phyloP scores from a whole-genome alignment of 2,113 vertebrate genomes.

The Ageneiosus marmoratus region DNA sequence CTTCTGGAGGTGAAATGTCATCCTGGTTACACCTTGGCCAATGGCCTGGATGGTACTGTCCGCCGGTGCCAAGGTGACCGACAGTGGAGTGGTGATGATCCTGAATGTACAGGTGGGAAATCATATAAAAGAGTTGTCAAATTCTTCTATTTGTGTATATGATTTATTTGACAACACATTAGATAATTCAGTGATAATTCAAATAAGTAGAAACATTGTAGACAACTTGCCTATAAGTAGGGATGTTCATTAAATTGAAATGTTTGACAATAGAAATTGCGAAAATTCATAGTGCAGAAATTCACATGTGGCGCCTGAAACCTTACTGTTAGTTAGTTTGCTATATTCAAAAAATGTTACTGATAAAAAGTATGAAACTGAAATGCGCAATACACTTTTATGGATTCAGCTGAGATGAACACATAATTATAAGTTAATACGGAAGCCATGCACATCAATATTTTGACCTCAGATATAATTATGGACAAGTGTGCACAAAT shows the following conservation, averaged over 20 bases:
- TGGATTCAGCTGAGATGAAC: too few species aligned
- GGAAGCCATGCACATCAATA: background rate
- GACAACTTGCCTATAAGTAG: background rate
- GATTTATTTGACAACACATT: background rate
- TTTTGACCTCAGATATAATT: too few species aligned
- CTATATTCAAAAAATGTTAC: background rate
- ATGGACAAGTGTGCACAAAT: too few species aligned
- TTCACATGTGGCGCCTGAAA: background rate
- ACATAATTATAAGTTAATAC: background rate
- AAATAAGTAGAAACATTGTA: background rate
- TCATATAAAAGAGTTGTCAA: background rate
- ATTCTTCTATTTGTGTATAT: too few species aligned
- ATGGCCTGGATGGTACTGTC: conserved; percentile 65
- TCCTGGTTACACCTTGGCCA: conserved; percentile 68
- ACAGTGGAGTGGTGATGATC: conserved; percentile 79
- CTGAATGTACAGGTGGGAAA: conserved; percentile 73
- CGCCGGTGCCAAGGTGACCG: conserved; percentile 81
- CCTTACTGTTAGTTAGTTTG: background rate
- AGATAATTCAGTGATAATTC: background rate
- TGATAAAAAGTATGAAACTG: background rate
- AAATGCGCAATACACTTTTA: background rate
- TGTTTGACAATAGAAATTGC: background rate
- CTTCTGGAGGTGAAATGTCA: conserved; percentile 74
- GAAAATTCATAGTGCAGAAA: background rate
- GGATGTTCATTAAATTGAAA: background rate